Conservation (phyloP, 2,797 vertebrate genomes). For the Neolamprologus multifasciatus region DNA sequence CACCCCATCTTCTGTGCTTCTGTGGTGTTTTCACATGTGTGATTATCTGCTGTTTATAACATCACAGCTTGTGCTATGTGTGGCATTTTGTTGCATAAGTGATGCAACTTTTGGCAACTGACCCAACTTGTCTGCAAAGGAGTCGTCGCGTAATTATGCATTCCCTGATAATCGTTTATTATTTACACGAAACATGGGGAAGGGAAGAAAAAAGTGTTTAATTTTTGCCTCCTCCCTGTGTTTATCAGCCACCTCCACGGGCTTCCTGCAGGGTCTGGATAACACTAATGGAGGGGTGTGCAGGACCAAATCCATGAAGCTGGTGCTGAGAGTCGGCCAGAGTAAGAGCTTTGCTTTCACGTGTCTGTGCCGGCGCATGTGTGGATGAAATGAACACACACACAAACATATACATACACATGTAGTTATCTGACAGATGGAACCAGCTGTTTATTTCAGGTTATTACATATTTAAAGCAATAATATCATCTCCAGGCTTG, state of each 20-base stretch:
- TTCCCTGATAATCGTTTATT: background rate
- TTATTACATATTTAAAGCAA: background rate
- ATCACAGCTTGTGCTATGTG: background rate
- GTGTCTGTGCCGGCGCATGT: background rate
- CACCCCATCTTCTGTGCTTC: background rate
- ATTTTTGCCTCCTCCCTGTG: background rate
- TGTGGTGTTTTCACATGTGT: background rate
- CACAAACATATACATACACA: background rate
- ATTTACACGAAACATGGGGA: background rate
- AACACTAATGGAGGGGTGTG: conserved; percentile 92
- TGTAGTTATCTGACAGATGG: background rate
- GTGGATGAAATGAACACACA: background rate
- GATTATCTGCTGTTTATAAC: background rate
- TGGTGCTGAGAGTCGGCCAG: conserved; percentile 96
- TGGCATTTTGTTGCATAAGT: background rate
- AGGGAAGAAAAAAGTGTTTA: background rate
- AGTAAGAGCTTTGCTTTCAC: conserved; percentile 76
- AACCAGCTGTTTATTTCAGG: background rate
- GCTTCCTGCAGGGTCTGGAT: conserved; percentile 88
- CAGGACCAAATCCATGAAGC: conserved; percentile 94
- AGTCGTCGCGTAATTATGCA: background rate
- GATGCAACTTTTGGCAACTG: conserved; percentile 41
- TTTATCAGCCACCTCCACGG: conserved; percentile 90
- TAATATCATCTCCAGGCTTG: conserved; percentile 1
- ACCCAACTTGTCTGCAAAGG: conserved; percentile 4